These are phyloP conservation scores for Emys orbicularis DNA, from an alignment of 2,797 vertebrate species.

Conservation along the genomic window DNA sequence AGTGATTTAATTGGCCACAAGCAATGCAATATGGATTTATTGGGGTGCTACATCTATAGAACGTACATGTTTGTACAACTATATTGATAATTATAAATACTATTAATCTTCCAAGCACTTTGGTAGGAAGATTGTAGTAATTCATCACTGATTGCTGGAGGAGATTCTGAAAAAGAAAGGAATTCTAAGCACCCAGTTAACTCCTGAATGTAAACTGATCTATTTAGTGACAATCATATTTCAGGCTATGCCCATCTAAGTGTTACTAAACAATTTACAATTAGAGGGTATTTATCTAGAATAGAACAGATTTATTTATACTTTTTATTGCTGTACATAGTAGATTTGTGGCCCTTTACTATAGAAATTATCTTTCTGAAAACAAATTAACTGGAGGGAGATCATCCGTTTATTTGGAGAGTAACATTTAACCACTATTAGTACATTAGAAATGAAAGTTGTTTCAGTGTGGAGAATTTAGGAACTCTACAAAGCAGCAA, in stretches of 20 bases:
- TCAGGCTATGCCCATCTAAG: background rate
- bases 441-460: fast-evolving
- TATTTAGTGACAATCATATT: background rate
- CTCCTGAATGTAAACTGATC: background rate
- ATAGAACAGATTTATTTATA: fast-evolving
- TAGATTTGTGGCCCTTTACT: fast-evolving
- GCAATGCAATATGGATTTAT: conserved; percentile 23
- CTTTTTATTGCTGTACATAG: background rate
- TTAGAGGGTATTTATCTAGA: background rate
- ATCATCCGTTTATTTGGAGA: background rate
- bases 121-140: conserved; percentile 25
- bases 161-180: background rate
- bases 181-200: background rate
- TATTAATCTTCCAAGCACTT: conserved; percentile 44
- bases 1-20: background rate
- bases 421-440: background rate
- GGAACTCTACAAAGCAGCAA: fast-evolving
- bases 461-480: background rate
- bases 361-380: background rate
- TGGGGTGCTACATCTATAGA: background rate
- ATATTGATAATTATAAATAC: conserved; percentile 68
- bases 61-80: conserved; percentile 38
- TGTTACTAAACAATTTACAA: fast-evolving
- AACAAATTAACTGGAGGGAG: background rate
- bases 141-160: conserved; percentile 15